These are phyloP conservation scores for Caenorhabditis panamensis DNA, from an alignment of 2,888 invertebrate species.

Conservation along the genomic window DNA sequence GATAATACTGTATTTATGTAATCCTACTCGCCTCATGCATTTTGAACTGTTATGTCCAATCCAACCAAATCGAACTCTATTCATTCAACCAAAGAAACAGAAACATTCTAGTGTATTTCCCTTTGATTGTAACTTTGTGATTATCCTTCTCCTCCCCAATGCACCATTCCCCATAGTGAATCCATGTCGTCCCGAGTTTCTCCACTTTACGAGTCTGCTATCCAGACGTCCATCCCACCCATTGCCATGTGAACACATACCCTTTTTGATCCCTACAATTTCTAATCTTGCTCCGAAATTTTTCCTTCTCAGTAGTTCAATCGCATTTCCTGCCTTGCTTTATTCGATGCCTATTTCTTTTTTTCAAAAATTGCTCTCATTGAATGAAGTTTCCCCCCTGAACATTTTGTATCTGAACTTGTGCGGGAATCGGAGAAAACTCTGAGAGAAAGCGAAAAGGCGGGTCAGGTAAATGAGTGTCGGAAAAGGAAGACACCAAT, in stretches of 20 bases:
- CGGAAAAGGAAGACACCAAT: constrained; percentile 40
- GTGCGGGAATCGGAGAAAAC: background rate
- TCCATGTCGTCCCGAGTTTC: background rate
- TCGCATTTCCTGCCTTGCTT: background rate
- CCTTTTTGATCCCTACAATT: no score
- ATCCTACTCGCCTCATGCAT: no score
- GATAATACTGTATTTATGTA: no score
- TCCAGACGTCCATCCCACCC: background rate
- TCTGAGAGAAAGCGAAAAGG: constrained; percentile 18
- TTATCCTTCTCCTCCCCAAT: background rate
- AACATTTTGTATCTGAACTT: background rate
- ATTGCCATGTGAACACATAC: background rate
- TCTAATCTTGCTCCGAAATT: no score
- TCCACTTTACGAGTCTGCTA: background rate
- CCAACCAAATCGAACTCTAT: no score
- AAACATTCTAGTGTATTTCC: no score
- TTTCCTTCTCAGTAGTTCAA: no score
- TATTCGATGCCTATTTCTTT: background rate
- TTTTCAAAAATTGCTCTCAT: background rate
- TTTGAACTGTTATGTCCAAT: no score
- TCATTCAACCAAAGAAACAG: no score
- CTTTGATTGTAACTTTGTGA: no score
- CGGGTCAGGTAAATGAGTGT: constrained; percentile 46
- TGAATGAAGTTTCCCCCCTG: background rate
- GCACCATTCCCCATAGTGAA: background rate